Conservation (phyloP, 2,888 invertebrate species). For the Abrostola triplasia region DNA sequence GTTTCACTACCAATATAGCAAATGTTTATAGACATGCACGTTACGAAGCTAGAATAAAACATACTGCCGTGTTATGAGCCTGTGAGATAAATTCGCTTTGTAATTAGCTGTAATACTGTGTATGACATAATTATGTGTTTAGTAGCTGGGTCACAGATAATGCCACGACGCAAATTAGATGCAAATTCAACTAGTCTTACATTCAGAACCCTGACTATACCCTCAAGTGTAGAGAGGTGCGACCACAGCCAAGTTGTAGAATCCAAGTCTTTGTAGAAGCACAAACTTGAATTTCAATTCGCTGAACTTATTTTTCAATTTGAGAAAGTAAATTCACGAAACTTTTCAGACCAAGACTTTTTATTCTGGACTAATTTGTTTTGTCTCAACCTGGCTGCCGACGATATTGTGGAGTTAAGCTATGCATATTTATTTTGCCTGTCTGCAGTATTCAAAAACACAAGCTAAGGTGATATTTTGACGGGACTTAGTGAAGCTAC, state of each 20-base stretch:
- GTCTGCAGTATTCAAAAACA: background rate
- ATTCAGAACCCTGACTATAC: slow-evolving; percentile 1
- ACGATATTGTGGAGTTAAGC: slow-evolving; percentile 12
- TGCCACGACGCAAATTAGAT: background rate
- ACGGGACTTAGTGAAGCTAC: too few relatives aligned
- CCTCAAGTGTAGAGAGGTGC: background rate
- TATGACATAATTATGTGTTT: too few relatives aligned
- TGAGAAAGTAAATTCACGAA: slow-evolving; percentile 5
- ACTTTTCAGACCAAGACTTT: slow-evolving; percentile 6
- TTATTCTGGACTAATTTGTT: slow-evolving; percentile 1
- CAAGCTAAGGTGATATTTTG: background rate
- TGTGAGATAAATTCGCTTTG: too few relatives aligned
- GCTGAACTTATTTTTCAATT: slow-evolving; percentile 22
- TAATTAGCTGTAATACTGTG: too few relatives aligned
- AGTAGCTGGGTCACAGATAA: too few relatives aligned
- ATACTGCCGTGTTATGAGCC: too few relatives aligned
- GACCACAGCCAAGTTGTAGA: slow-evolving; percentile 13
- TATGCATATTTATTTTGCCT: slow-evolving; percentile 20
- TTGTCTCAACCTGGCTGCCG: background rate
- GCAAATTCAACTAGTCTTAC: background rate
- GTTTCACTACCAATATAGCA: too few relatives aligned
- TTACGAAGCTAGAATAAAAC: too few relatives aligned
- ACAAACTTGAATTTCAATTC: slow-evolving; percentile 25
- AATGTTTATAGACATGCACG: too few relatives aligned
- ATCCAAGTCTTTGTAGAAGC: slow-evolving; percentile 35